Conservation (phyloP, 2,888 invertebrate genomes). For the Tridacna gigas region DNA sequence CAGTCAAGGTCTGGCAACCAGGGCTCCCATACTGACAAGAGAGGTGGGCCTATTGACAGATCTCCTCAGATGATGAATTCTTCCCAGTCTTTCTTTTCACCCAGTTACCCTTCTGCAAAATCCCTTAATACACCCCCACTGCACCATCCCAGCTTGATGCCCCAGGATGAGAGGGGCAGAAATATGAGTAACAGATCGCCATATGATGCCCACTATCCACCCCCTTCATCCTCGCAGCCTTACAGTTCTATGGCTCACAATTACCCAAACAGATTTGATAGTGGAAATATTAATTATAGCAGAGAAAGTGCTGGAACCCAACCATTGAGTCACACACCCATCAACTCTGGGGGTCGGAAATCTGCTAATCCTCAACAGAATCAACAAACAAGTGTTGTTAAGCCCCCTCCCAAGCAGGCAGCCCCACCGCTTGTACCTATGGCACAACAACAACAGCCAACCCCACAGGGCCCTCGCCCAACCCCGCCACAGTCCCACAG, state of each 20-base stretch:
- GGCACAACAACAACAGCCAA: conserved; percentile 46
- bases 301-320: conserved; percentile 69
- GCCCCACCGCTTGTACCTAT: conserved; percentile 63
- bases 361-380: conserved; percentile 66
- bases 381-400: conserved; percentile 65
- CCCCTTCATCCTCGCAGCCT: conserved; percentile 62
- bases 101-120: conserved; percentile 68
- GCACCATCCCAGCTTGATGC: conserved; percentile 73
- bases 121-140: conserved; percentile 75
- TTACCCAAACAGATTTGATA: conserved; percentile 64
- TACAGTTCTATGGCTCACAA: conserved; percentile 64
- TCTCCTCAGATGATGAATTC: conserved; percentile 71
- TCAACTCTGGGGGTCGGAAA: conserved; percentile 68
- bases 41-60: conserved; percentile 55
- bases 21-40: conserved; percentile 48
- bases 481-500: conserved; percentile 64
- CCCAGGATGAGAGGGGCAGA: conserved; percentile 60
- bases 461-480: conserved; percentile 46
- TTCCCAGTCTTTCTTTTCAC: conserved; percentile 68
- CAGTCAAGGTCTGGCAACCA: conserved; percentile 54
- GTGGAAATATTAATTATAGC: conserved; percentile 50
- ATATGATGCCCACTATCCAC: conserved; percentile 65
- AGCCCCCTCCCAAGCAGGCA: conserved; percentile 68
- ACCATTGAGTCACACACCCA: conserved; percentile 71
- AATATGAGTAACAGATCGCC: conserved; percentile 65